A percentile compares a stretch with the other conserved stretches of the same genome.
Conservation (phyloP, 2,113 vertebrate genomes). For the Spizaetus ornatus region DNA sequence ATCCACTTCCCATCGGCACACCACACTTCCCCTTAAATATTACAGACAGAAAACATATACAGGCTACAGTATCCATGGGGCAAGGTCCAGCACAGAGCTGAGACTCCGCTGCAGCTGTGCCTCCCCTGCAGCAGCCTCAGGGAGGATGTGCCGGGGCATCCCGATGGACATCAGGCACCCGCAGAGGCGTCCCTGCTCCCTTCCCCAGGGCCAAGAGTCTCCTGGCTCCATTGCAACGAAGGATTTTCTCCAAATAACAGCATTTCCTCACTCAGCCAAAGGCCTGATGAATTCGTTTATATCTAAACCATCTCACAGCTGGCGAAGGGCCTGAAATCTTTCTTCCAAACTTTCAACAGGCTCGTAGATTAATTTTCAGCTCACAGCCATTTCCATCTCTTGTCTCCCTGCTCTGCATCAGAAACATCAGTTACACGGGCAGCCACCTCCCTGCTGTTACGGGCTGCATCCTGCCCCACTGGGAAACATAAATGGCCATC, state of each 20-base stretch:
- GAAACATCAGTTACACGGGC: neutral
- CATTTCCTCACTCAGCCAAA: neutral
- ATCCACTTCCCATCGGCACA: neutral
- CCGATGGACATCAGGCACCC: fast-evolving
- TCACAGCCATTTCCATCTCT: neutral
- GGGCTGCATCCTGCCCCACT: neutral
- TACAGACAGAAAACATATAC: neutral
- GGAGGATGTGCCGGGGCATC: neutral
- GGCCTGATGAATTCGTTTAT: neutral
- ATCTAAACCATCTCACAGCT: neutral
- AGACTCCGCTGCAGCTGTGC: neutral
- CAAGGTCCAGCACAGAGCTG: neutral
- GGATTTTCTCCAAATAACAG: neutral
- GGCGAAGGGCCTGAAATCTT: neutral
- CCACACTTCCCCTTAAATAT: neutral
- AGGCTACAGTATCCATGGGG: neutral
- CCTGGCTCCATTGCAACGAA: neutral
- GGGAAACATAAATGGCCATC: neutral
- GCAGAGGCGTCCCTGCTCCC: neutral
- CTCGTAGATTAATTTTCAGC: neutral
- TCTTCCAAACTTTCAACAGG: neutral
- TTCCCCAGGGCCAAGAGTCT: neutral
- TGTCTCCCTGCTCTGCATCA: neutral
- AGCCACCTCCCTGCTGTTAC: neutral
- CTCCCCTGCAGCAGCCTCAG: neutral